Conservation (phyloP, 2,888 invertebrate species). For the Drosophila mettleri region DNA sequence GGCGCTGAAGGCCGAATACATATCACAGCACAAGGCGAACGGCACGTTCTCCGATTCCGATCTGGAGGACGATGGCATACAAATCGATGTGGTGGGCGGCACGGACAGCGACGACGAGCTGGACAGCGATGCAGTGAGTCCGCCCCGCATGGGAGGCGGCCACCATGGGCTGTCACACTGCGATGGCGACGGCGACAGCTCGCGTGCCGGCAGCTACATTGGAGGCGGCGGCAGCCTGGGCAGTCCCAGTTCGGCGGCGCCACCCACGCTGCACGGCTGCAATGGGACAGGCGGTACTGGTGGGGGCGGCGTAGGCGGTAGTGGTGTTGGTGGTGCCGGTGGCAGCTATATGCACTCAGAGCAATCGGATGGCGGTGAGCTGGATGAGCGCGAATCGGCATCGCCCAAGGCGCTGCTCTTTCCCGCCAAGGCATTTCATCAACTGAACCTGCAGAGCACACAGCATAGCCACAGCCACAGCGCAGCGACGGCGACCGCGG, state of each 20-base stretch:
- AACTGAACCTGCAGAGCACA: slow-evolving; percentile 74
- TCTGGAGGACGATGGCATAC: slow-evolving; percentile 89
- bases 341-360: slow-evolving; percentile 52
- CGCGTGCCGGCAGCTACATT: slow-evolving; percentile 69
- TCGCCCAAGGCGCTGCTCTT: slow-evolving; percentile 67
- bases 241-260: slow-evolving; percentile 65
- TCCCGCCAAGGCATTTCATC: slow-evolving; percentile 72
- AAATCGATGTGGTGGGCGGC: slow-evolving; percentile 94
- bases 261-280: slow-evolving; percentile 46
- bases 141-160: slow-evolving; percentile 52
- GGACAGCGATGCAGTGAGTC: slow-evolving; percentile 85
- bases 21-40: slow-evolving; percentile 89
- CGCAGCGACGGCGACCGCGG: slow-evolving; percentile 61
- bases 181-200: slow-evolving; percentile 65
- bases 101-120: slow-evolving; percentile 89
- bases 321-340: slow-evolving; percentile 4
- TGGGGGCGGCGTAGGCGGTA: background rate
- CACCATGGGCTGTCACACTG: slow-evolving; percentile 58
- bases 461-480: slow-evolving; percentile 51
- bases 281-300: slow-evolving; percentile 44
- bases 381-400: slow-evolving; percentile 58
- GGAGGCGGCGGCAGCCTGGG: slow-evolving; percentile 71
- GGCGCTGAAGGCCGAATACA: slow-evolving; percentile 93
- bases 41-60: slow-evolving; percentile 88
- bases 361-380: slow-evolving; percentile 56